A percentile compares a stretch with the other conserved stretches of the same genome.
Conservation (phyloP, 2,113 vertebrate species). For the Dicaeum eximium region DNA sequence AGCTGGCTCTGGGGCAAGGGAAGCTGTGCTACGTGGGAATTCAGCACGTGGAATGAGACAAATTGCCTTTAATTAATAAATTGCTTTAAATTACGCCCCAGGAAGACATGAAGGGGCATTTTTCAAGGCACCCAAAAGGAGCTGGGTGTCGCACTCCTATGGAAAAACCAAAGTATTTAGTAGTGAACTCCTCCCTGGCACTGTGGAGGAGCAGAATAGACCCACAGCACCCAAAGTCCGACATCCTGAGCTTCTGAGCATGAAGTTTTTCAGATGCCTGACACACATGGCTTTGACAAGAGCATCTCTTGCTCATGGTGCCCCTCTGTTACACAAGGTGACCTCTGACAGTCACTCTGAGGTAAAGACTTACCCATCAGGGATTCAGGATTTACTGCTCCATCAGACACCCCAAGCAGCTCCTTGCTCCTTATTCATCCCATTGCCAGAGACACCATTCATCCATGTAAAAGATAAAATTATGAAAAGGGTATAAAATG, state of each 20-base stretch:
- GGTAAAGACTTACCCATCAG: neutral
- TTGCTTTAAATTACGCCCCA: neutral
- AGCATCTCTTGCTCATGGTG: neutral
- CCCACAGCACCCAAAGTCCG: neutral
- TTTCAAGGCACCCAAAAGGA: neutral
- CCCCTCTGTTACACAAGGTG: neutral
- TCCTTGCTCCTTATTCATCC: neutral
- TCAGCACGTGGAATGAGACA: neutral
- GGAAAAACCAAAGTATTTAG: neutral
- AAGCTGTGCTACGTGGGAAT: neutral
- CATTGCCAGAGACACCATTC: neutral
- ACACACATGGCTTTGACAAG: neutral
- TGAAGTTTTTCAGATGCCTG: neutral
- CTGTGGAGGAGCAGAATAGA: neutral
- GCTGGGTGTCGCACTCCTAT: neutral
- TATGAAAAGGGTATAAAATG: neutral
- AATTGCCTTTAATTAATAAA: neutral
- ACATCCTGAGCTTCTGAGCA: neutral
- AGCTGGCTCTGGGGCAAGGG: neutral
- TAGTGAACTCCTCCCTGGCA: neutral
- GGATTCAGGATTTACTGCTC: neutral
- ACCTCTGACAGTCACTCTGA: neutral
- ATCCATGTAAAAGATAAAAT: neutral
- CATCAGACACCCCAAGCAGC: neutral
- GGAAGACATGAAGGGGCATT: neutral